A percentile compares a stretch with the other conserved stretches of the same genome.
Conservation (phyloP, 2,113 vertebrate genomes). For the Neotoma lepida region DNA sequence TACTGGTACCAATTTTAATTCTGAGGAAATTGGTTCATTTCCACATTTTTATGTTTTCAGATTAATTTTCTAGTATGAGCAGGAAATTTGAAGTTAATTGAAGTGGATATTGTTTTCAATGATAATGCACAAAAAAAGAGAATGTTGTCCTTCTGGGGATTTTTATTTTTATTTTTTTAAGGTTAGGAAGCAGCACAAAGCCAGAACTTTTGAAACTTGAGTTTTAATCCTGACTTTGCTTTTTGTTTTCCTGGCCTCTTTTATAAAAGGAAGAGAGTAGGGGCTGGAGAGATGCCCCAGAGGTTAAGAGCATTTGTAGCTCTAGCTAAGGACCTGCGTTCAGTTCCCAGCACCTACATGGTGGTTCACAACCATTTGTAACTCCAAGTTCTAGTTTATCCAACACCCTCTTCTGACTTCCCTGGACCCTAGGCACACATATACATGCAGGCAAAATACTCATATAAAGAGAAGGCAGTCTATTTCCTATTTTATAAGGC, state of each 20-base stretch:
- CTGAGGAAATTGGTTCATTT: slow-evolving; percentile 17
- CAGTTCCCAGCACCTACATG: background rate
- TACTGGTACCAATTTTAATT: slow-evolving; percentile 30
- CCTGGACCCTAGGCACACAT: background rate
- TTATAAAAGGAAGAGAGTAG: slow-evolving; percentile 4
- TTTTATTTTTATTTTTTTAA: slow-evolving; percentile 35
- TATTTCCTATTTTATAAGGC: slow-evolving; percentile 30
- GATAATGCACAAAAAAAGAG: background rate
- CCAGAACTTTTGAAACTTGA: slow-evolving; percentile 13
- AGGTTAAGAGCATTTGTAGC: background rate
- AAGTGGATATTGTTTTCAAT: slow-evolving; percentile 41
- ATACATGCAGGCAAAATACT: background rate
- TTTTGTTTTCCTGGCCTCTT: slow-evolving; percentile 31
- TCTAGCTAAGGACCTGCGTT: background rate
- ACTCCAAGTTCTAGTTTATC: background rate
- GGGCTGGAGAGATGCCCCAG: background rate
- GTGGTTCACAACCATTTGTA: background rate
- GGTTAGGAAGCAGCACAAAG: slow-evolving; percentile 14
- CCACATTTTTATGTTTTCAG: slow-evolving; percentile 49
- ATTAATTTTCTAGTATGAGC: slow-evolving; percentile 3
- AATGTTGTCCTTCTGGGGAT: slow-evolving; percentile 10
- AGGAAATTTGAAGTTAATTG: slow-evolving; percentile 51
- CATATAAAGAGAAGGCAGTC: background rate
- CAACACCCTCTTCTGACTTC: background rate
- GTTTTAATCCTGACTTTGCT: slow-evolving; percentile 32